These are phyloP conservation scores for Cavia aperea DNA, from an alignment of 2,113 vertebrate species.

Conservation along the genomic window DNA sequence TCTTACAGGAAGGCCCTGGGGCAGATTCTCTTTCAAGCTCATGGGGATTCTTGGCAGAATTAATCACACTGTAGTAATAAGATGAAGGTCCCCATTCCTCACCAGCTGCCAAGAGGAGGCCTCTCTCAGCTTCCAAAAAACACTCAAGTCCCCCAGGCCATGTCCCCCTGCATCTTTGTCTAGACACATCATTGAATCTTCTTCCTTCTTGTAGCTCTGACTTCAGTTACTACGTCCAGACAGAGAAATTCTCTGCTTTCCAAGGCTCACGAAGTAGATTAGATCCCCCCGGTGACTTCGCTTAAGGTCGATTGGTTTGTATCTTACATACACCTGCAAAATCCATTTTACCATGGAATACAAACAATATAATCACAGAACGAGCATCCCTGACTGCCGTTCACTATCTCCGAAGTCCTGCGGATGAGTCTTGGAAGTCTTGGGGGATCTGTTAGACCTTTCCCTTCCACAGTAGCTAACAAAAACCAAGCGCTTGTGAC, in stretches of 20 bases:
- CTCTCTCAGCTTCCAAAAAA: not conserved
- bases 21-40: not conserved
- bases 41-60: not conserved
- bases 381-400: not conserved
- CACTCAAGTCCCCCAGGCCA: not conserved
- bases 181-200: not conserved
- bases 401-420: not conserved
- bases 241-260: not conserved
- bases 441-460: not conserved
- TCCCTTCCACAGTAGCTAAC: not conserved
- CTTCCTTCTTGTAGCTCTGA: not conserved
- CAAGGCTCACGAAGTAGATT: not conserved
- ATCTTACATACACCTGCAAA: not conserved
- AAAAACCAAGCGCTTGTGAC: not conserved
- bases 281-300: not conserved
- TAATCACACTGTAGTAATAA: not conserved
- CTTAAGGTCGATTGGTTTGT: not conserved
- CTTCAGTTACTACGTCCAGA: not conserved
- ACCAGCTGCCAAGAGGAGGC: not conserved
- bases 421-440: too few relatives aligned
- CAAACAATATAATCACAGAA: not conserved
- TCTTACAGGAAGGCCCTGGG: not conserved
- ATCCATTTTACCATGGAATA: not conserved
- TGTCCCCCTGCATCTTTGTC: too few relatives aligned
- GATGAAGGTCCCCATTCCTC: not conserved